Base-by-base conservation (phyloP, 2,888 invertebrate species). In the Pammene aurita region DNA sequence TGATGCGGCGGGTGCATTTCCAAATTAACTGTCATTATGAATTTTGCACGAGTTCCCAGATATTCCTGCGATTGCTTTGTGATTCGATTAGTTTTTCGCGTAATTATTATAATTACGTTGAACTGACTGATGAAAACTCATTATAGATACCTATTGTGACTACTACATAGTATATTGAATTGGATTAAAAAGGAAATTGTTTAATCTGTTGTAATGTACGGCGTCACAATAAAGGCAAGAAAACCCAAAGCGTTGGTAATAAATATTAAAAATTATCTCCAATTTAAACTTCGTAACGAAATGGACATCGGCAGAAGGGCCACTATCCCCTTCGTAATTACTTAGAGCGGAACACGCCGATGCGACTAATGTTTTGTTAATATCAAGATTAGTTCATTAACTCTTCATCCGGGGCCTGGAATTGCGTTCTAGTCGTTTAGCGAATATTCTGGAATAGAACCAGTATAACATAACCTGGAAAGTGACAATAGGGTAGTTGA, bases 331-430 rank as follows among this genome's bases (percentile, higher is more conserved):
- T 81, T 79, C 79, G 75, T 75, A 69, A 74, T 75, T 79, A 78
- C 80, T 78, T 79, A 79, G 77, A 64, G 61, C 74, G 73, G 72
- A 74, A 79, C 83, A 81, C 89, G 89, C 90, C 89, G 89, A 87
- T 90, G 90, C 84, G 85, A 82, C 87, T 90, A 90, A 91, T 92
- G 90, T 91, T 87, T 90, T 89, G 91, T 92, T 92, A 89, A 92
- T 92, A 92, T 92, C 90, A 82, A 88, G 88, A 92, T 92, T 91
- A 92, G 89, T 91, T 90, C 89, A 92, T 92, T 92, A 92, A 91
- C 92, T 90, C 87, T 87, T 89, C 90, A 87, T 89, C 88, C 85
- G 83, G 72, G 70, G 52, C 66, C 64, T 34, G 34, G 7, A 13
- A 7, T 1, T 2, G 34, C n/a, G 16, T 54, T 54, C 54, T n/a